Base-by-base conservation (phyloP, 1,140 invertebrate species). In the Battus philenor region DNA sequence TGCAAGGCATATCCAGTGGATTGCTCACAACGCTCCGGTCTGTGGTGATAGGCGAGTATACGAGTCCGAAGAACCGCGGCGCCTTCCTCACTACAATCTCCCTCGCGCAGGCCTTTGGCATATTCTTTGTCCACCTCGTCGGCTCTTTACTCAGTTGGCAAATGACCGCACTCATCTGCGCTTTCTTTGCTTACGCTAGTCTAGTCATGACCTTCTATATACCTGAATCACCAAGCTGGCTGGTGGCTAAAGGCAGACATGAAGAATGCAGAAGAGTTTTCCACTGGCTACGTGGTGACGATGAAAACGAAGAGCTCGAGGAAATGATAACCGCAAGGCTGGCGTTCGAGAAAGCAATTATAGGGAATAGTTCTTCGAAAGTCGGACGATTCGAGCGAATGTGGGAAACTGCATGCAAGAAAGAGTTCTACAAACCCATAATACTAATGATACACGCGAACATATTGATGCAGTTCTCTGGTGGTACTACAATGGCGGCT, bases 171-270 rank as follows among this genome's bases (percentile, higher is more conserved):
- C 50, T 88, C 0, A 58, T 90, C 2, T 86, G 81, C 36, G 59
- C 74, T 0, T 46, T 74, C 10, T 64, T 89, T 1, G 85, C 87
- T 1, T 58, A 88, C 7, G 24, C 81, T 1, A 80, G 82, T 46
- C 72, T 87, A 9, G 4, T 86, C 0, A 59, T 88, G 31, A 68
- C 85, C 4, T 54, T 81, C 1, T 88, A 88, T 26, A 71, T 88
- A 0, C 91, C 91, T 0, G 93, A 94, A 74, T 92, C 91, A 13
- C 92, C 93, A 7, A 86, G 89, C 15, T 93, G 90, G 90, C 64
- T 91, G 15, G 69, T 88, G 1, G 69, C 86, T 8, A 83, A 86
- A 57, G 86, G 85, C 10, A 65, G 65, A 26, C 66, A 77, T 4
- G 65, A 86, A 2, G 62, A 86, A 31, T 89, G 88, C 1, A 52